These are phyloP conservation scores for Pararge aegeria DNA, from an alignment of 1,140 invertebrate species.

Conservation along the genomic window DNA sequence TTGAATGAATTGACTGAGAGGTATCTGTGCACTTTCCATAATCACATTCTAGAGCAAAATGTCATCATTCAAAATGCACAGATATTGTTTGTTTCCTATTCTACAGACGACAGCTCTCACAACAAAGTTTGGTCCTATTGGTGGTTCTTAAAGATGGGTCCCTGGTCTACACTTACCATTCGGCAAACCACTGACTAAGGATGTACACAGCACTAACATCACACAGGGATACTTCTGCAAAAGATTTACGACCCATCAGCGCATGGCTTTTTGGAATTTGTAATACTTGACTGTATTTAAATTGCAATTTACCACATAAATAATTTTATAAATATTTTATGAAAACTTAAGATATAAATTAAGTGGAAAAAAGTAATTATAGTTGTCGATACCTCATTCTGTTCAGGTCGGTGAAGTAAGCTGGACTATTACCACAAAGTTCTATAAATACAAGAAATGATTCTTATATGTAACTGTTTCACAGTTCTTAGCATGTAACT, in stretches of 20 bases:
- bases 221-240: constrained; percentile 81
- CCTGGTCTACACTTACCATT: constrained; percentile 78
- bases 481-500: constrained; percentile 47
- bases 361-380: constrained; percentile 67
- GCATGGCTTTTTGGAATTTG: constrained; percentile 53
- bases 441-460: constrained; percentile 81
- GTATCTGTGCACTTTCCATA: constrained; percentile 56
- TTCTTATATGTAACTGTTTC: constrained; percentile 72
- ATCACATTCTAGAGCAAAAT: constrained; percentile 27
- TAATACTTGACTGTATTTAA: constrained; percentile 36
- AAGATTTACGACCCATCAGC: constrained; percentile 80
- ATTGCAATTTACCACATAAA: constrained; percentile 35
- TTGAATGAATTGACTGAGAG: constrained; percentile 59
- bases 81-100: constrained; percentile 56
- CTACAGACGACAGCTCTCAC: constrained; percentile 48
- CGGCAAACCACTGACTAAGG: constrained; percentile 76
- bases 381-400: constrained; percentile 78
- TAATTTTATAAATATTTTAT: constrained; percentile 26
- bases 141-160: constrained; percentile 50
- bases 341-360: constrained; percentile 24
- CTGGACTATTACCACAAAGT: constrained; percentile 81
- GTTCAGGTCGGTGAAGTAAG: constrained; percentile 80
- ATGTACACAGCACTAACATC: constrained; percentile 78
- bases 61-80: constrained; percentile 56
- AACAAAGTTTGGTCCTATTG: constrained; percentile 44